A percentile compares a stretch with the other conserved stretches of the same genome.
These are phyloP conservation scores for Microtus pennsylvanicus DNA, from an alignment of 2,113 vertebrate species.

Conservation along the genomic window DNA sequence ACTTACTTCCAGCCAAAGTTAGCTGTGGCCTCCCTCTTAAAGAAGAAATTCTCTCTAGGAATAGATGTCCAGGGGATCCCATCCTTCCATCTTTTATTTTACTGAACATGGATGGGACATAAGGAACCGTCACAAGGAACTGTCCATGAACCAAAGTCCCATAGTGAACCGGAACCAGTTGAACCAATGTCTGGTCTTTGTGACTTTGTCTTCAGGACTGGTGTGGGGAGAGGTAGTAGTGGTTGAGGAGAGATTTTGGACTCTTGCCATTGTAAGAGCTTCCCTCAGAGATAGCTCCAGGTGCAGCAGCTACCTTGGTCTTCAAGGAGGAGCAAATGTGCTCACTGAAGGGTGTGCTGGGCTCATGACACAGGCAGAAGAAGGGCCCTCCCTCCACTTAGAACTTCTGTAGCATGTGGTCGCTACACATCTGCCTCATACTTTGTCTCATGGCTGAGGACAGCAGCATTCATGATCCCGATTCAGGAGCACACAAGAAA, in stretches of 20 bases:
- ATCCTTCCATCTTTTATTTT: neutral
- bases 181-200: neutral
- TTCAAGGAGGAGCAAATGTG: neutral
- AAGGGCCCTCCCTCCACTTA: neutral
- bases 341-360: neutral
- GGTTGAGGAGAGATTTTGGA: neutral
- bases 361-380: neutral
- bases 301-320: neutral
- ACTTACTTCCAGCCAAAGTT: constrained; percentile 24
- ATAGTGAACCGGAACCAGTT: too few relatives aligned
- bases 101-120: neutral
- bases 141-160: neutral
- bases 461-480: neutral
- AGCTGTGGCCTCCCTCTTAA: neutral
- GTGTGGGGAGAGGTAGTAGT: neutral
- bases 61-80: neutral
- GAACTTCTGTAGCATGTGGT: neutral
- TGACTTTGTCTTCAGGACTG: neutral
- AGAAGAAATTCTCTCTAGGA: neutral
- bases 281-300: neutral
- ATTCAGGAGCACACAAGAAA: neutral
- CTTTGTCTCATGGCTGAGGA: neutral
- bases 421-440: neutral
- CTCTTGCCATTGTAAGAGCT: neutral
- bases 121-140: neutral